Evolutionary conservation across 2,113 vertebrate species (phyloP).

Genomic region (Sakesphorus luctuosus): DNA sequence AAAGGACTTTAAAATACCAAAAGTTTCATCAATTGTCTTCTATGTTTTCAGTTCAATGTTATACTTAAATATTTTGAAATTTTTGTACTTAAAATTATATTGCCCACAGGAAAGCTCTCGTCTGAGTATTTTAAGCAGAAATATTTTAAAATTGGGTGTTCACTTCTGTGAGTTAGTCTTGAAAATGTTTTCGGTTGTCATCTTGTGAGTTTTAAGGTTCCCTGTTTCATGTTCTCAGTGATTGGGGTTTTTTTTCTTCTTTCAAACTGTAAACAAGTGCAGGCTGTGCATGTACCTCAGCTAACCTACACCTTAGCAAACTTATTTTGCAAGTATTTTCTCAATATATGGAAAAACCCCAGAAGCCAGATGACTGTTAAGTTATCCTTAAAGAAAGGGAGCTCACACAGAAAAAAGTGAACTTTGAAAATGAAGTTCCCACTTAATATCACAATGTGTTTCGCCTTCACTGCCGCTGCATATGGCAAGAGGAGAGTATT

Average conservation of each 20-base stretch:
- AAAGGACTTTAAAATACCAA: background rate
- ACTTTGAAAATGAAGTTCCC: background rate
- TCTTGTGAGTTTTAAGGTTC: background rate
- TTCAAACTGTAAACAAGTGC: background rate
- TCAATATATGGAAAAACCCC: background rate
- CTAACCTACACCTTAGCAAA: background rate
- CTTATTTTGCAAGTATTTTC: background rate
- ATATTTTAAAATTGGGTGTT: background rate
- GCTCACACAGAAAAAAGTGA: background rate
- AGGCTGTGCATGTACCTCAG: background rate
- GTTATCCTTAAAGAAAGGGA: background rate
- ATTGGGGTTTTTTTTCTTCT: background rate
- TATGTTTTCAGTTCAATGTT: background rate
- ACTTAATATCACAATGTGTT: background rate
- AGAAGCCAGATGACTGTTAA: background rate
- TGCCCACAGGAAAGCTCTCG: background rate
- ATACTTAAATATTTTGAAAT: background rate
- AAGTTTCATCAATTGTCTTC: background rate
- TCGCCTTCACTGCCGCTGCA: background rate
- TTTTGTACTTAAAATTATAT: background rate
- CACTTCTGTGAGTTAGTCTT: background rate
- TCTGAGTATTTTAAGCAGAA: background rate
- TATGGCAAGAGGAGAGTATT: background rate
- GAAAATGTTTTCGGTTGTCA: background rate
- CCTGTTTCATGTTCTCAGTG: background rate